phyloP scores from a whole-genome alignment of 2,797 vertebrate species.

The Tokudaia tokunoshimensis region DNA sequence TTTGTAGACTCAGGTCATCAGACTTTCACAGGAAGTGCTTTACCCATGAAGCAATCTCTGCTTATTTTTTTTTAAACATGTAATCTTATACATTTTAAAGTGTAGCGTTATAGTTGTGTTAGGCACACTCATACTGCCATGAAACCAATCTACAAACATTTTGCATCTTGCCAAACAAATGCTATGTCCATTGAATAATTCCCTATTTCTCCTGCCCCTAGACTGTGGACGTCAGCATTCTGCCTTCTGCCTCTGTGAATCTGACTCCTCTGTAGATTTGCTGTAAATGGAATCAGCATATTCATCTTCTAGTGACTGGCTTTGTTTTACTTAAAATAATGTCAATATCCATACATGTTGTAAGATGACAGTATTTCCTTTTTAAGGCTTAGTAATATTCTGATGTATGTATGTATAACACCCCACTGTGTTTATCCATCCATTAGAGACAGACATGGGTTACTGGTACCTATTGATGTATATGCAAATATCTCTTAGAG shows the following conservation, averaged over 20 bases:
- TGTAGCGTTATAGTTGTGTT: neutral
- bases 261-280: too few relatives aligned
- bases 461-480: neutral
- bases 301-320: neutral
- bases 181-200: neutral
- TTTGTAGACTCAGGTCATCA: neutral
- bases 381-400: neutral
- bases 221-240: neutral
- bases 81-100: neutral
- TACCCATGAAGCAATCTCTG: neutral
- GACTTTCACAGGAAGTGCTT: neutral
- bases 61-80: too few relatives aligned
- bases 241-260: neutral
- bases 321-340: neutral
- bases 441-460: neutral
- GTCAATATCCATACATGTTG: neutral
- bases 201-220: neutral
- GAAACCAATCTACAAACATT: neutral
- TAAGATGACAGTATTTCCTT: neutral
- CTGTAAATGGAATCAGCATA: neutral
- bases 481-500: neutral
- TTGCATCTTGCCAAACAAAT: neutral
- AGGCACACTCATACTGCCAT: neutral
- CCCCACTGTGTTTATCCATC: neutral
- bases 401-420: too few relatives aligned